Evolutionary conservation across 2,888 invertebrate species (phyloP).

Genomic region (Eupeodes latifasciatus): DNA sequence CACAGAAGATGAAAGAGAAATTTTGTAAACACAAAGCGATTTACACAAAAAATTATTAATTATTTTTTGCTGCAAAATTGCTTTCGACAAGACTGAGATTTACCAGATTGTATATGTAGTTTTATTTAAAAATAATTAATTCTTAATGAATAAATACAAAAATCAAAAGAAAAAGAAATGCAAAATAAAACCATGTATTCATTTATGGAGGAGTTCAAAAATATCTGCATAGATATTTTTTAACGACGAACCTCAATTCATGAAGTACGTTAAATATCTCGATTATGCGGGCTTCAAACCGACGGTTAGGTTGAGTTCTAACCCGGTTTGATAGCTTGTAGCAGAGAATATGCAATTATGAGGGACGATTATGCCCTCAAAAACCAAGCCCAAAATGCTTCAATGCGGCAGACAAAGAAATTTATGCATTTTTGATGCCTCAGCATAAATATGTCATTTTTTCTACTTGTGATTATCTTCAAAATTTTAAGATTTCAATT

Average conservation of each 20-base stretch:
- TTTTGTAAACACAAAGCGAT: slow-evolving; percentile 72
- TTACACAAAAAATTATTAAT: slow-evolving; percentile 55
- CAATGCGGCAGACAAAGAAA: slow-evolving; percentile 28
- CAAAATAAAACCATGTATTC: slow-evolving; percentile 65
- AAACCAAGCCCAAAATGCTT: slow-evolving; percentile 1
- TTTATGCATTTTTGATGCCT: slow-evolving; percentile 34
- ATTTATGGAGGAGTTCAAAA: slow-evolving; percentile 35
- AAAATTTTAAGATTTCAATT: background rate
- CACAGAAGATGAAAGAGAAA: slow-evolving; percentile 56
- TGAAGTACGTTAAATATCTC: slow-evolving; percentile 54
- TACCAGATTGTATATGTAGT: slow-evolving; percentile 76
- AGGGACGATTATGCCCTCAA: slow-evolving; percentile 25
- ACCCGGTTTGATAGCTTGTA: background rate
- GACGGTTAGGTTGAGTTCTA: background rate
- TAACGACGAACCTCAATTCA: slow-evolving; percentile 36
- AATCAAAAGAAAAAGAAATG: slow-evolving; percentile 21
- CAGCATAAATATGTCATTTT: slow-evolving; percentile 43
- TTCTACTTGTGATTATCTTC: slow-evolving; percentile 35
- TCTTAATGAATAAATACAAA: slow-evolving; percentile 43
- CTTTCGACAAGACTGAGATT: slow-evolving; percentile 78
- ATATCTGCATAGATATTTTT: slow-evolving; percentile 1
- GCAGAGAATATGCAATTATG: slow-evolving; percentile 3
- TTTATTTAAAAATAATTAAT: slow-evolving; percentile 69
- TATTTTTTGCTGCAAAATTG: slow-evolving; percentile 74
- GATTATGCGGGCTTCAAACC: background rate